Evolutionary conservation across 2,888 invertebrate genomes (phyloP).

Genomic region (Ferdinandea cuprea): DNA sequence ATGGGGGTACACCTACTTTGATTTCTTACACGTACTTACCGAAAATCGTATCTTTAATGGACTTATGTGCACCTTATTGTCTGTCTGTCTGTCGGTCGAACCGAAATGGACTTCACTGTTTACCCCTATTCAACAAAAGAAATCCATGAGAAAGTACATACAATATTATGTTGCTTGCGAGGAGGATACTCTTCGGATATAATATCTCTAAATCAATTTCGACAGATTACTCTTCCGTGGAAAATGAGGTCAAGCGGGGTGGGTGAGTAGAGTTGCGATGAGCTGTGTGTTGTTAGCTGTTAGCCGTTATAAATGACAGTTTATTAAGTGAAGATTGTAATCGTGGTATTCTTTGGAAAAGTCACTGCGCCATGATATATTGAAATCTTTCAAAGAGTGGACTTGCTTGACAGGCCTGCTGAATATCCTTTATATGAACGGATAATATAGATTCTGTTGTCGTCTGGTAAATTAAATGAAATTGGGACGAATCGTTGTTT

Average conservation of each 20-base stretch:
- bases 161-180: conserved; percentile 4
- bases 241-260: conserved; percentile 64
- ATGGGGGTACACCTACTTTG: conserved; percentile 68
- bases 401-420: neutral
- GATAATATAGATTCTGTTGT: conserved; percentile 12
- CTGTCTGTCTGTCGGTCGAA: conserved; percentile 3
- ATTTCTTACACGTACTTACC: conserved; percentile 34
- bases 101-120: conserved; percentile 39
- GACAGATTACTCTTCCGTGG: conserved; percentile 56
- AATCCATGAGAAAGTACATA: conserved; percentile 55
- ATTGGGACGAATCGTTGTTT: conserved; percentile 13
- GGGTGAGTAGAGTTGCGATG: no score
- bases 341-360: conserved; percentile 47
- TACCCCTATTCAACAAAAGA: conserved; percentile 68
- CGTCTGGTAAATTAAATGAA: conserved; percentile 25
- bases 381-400: conserved; percentile 17
- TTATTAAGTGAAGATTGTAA: conserved; percentile 73
- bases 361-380: conserved; percentile 58
- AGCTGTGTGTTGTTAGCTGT: conserved; percentile 40
- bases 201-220: conserved; percentile 72
- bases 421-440: neutral
- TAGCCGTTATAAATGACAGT: conserved; percentile 73
- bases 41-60: conserved; percentile 12
- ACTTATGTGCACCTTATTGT: conserved; percentile 35
- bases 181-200: neutral